Conservation (phyloP, 1,140 invertebrate genomes). For the Lepidurus couesii region DNA sequence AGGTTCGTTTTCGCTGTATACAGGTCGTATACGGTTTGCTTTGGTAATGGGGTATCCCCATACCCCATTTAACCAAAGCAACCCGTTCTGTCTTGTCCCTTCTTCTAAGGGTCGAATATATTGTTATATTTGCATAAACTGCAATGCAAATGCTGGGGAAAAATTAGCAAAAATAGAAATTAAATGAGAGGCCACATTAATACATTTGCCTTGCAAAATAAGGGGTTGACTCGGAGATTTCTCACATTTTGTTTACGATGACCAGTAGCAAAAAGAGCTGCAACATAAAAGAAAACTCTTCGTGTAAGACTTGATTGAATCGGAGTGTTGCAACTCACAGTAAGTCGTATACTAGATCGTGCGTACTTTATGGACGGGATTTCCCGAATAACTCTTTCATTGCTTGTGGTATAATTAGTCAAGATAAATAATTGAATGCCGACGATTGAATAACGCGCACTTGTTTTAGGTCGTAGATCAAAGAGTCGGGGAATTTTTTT, state of each 20-base stretch:
- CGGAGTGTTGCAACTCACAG: not conserved
- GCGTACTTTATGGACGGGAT: not conserved
- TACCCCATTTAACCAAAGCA: not conserved
- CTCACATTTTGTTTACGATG: not conserved
- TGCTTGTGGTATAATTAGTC: not conserved
- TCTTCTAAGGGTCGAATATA: not conserved
- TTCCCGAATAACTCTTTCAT: not conserved
- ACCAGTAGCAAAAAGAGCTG: not conserved
- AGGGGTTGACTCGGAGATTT: not conserved
- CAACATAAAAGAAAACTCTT: not conserved
- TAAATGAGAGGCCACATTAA: not conserved
- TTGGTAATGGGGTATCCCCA: too few relatives aligned
- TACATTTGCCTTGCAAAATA: constrained; percentile 10
- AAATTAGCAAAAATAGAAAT: not conserved
- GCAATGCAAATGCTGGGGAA: not conserved
- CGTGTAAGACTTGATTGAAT: not conserved
- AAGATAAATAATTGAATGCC: not conserved
- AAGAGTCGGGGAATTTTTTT: not conserved
- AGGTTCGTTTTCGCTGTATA: constrained; percentile 2
- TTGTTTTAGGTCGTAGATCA: too few relatives aligned
- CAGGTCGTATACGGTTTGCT: not conserved
- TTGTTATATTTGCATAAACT: not conserved
- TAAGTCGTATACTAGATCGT: not conserved
- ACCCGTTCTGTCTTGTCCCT: not conserved
- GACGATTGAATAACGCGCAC: not conserved